phyloP scores from a whole-genome alignment of 2,113 vertebrate genomes.

The Cyanistes caeruleus region DNA sequence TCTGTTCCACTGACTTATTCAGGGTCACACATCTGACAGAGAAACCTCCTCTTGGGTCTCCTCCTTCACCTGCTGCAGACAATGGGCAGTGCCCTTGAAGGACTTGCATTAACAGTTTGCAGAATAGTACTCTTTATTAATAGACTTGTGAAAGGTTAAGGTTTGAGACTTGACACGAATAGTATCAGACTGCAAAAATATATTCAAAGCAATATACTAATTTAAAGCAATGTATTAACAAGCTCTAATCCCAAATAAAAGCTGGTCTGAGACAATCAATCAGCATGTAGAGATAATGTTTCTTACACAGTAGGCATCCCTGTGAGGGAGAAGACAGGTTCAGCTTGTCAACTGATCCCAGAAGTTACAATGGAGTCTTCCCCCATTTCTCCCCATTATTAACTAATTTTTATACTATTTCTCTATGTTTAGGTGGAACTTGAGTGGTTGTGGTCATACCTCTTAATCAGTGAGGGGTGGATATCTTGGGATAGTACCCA shows the following conservation, averaged over 20 bases:
- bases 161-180: background rate
- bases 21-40: background rate
- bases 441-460: background rate
- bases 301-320: fast-evolving
- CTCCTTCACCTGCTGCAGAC: fast-evolving
- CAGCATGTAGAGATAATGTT: background rate
- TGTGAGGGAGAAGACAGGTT: background rate
- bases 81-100: background rate
- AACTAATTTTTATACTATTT: background rate
- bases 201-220: background rate
- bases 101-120: background rate
- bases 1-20: background rate
- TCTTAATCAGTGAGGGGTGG: background rate
- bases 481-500: background rate
- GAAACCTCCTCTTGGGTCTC: background rate
- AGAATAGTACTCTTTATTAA: background rate
- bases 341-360: fast-evolving
- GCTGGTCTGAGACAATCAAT: background rate
- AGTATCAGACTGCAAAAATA: background rate
- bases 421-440: background rate
- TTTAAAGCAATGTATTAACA: background rate
- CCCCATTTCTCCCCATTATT: background rate
- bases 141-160: background rate
- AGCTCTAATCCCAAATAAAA: background rate
- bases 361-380: background rate